Conservation (phyloP, 2,888 invertebrate species). For the Nemoura dubitans region DNA sequence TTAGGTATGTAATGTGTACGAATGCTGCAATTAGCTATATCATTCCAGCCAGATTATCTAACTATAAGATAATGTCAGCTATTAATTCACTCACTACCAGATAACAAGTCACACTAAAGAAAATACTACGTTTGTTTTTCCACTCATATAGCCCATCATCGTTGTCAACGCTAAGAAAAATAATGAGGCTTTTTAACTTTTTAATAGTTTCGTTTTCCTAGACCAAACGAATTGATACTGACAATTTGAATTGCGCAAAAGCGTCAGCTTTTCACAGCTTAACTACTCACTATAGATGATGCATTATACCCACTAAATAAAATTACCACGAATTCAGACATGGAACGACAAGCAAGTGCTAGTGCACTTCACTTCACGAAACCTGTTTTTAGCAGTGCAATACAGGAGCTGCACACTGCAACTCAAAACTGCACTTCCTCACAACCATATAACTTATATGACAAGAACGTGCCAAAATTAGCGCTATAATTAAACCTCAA, state of each 20-base stretch:
- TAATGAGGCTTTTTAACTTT: neutral
- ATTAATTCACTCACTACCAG: neutral
- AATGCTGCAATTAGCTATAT: neutral
- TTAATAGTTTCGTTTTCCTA: neutral
- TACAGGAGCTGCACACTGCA: neutral
- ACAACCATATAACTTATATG: neutral
- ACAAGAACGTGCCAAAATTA: too few species aligned
- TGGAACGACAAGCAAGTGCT: neutral
- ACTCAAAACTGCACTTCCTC: neutral
- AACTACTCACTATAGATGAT: neutral
- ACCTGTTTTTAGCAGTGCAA: neutral
- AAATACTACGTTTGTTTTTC: neutral
- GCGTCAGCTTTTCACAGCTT: neutral
- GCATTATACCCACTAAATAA: neutral
- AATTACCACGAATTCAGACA: neutral
- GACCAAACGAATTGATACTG: neutral
- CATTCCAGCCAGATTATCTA: neutral
- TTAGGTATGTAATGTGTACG: neutral
- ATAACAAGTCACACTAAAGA: neutral
- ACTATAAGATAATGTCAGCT: neutral
- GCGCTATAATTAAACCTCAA: too few species aligned
- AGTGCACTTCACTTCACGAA: neutral
- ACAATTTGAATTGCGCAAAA: neutral
- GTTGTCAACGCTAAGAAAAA: neutral
- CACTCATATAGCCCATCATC: neutral